Evolutionary conservation across 2,113 vertebrate genomes (phyloP), one percentile per base, ranked within the genome.

Genomic region (Aepyceros melampus): DNA sequence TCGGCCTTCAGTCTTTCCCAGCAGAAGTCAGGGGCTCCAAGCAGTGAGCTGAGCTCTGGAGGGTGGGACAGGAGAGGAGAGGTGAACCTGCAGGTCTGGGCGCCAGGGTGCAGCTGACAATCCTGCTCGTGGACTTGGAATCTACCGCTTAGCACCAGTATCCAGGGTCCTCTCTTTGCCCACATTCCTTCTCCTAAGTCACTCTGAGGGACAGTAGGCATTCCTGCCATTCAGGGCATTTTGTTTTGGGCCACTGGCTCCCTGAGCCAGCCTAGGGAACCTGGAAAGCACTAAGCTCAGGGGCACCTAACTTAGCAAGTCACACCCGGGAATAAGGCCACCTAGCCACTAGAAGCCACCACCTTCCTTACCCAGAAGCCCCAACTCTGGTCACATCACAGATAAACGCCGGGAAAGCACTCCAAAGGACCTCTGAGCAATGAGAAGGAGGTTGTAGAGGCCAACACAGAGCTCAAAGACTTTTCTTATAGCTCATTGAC

Each of bases 51-150:
- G 40, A 47, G 36, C 33, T 36, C 45, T 40, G 17, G 1, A 21
- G 51, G 31, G 29, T 40, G 15, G 9, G 78, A 47, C 29, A 76
- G 79, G 11, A n/a, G 16, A 25, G 23, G 31, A 64, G 58, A 27
- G 31, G n/a, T 7, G 7, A 78, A 5, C 45, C 15, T n/a, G 25
- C 53, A 33, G 45, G 33, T 23, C 47, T 36, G 45, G n/a, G 23
- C 53, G 14, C 62, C 19, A 0, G 21, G 33, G 19, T 3, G 5
- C 19, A 1, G 23, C 17, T 56, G 81, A 27, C 1, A 0, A 13
- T 29, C 21, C 15, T 86, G n/a, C n/a, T 43, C 19, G 2, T 0
- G 8, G 67, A 81, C 45, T 89, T 67, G 62, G 40, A 55, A 25
- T 21, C 23, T 1, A 17, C 56, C 3, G 2, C 87, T 45, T 9